Conservation (phyloP, 2,797 vertebrate species). For the Apogon hyalosoma region DNA sequence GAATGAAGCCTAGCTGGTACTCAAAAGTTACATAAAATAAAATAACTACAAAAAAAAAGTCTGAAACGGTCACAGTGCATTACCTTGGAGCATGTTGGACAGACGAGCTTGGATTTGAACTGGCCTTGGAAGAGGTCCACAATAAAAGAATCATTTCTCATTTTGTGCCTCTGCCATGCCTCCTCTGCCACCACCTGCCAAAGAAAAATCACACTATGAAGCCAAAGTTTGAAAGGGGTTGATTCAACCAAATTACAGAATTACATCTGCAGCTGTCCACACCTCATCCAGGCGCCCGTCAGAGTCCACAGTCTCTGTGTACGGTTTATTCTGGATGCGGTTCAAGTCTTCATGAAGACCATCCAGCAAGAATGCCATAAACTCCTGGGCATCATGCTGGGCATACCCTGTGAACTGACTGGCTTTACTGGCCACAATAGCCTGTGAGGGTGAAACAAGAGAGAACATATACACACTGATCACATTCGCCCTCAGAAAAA, state of each 20-base stretch:
- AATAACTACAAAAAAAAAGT: no score
- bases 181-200: slow-evolving; percentile 95
- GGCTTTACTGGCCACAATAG: slow-evolving; percentile 97
- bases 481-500: no score
- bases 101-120: slow-evolving; percentile 98
- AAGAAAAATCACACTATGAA: slow-evolving; percentile 21
- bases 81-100: slow-evolving; percentile 97
- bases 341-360: slow-evolving; percentile 98
- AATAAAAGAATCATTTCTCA: slow-evolving; percentile 98
- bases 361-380: slow-evolving; percentile 98
- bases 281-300: slow-evolving; percentile 94
- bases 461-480: not conserved
- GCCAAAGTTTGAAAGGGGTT: no score
- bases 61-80: not conserved
- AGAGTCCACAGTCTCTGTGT: slow-evolving; percentile 94
- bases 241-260: not conserved
- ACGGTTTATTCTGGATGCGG: slow-evolving; percentile 98
- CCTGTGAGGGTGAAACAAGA: slow-evolving; percentile 73
- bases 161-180: slow-evolving; percentile 98
- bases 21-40: no score
- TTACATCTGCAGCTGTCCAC: not conserved
- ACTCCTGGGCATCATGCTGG: slow-evolving; percentile 98
- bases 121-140: slow-evolving; percentile 99
- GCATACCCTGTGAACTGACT: slow-evolving; percentile 99
- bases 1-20: no score